A percentile compares a stretch with the other conserved stretches of the same genome.
Evolutionary conservation across 2,113 vertebrate genomes (phyloP).

Genomic region (Deroptyus accipitrinus): DNA sequence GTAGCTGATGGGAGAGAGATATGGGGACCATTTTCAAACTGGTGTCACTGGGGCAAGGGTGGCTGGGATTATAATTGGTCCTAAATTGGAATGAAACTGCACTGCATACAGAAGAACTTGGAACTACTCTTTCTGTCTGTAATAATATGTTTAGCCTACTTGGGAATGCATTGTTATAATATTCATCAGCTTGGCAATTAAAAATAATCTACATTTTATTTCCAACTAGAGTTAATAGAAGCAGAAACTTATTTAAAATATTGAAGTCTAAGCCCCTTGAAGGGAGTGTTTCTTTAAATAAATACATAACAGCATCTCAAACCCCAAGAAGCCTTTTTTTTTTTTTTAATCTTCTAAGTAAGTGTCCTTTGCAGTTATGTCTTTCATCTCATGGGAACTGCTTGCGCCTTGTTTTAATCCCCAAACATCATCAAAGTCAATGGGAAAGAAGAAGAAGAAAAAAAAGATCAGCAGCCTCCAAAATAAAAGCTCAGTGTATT

Average conservation of each 20-base stretch:
- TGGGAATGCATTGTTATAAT: neutral
- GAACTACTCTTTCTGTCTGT: neutral
- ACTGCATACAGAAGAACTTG: neutral
- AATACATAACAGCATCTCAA: constrained; percentile 1
- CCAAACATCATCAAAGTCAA: constrained; percentile 39
- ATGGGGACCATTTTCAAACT: neutral
- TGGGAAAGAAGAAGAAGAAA: neutral
- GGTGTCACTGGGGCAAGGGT: neutral
- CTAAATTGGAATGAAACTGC: neutral
- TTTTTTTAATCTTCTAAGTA: constrained; percentile 22
- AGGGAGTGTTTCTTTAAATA: constrained; percentile 23
- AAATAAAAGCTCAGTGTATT: constrained; percentile 7
- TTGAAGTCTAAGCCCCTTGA: neutral
- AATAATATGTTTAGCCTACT: neutral
- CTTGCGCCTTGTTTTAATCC: constrained; percentile 49
- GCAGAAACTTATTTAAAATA: neutral
- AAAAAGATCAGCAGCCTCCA: neutral
- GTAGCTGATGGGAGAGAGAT: neutral
- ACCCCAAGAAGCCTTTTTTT: neutral
- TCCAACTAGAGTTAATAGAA: neutral
- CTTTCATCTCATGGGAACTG: constrained; percentile 60
- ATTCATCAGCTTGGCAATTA: neutral
- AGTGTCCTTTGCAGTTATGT: constrained; percentile 24
- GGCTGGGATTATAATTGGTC: neutral
- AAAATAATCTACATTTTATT: neutral